Evolutionary conservation across 2,888 invertebrate genomes (phyloP).

Genomic region (Spisula subtruncata): DNA sequence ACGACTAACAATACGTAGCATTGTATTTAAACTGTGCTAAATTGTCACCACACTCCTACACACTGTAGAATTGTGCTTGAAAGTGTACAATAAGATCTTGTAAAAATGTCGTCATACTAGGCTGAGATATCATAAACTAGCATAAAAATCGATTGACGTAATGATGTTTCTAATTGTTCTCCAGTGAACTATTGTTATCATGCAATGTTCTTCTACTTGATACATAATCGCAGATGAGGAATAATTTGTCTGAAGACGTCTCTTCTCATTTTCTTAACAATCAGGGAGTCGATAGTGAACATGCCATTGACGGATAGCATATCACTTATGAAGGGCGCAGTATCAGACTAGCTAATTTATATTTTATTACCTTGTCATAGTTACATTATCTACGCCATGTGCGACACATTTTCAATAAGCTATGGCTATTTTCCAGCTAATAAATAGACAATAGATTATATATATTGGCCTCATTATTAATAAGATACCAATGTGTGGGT

Average conservation of each 20-base stretch:
- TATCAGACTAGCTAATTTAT: background rate
- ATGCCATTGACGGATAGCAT: background rate
- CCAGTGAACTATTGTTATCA: background rate
- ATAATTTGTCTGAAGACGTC: slow-evolving; percentile 7
- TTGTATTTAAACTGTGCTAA: too few species aligned
- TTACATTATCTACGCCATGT: background rate
- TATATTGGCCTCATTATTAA: too few species aligned
- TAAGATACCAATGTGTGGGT: background rate
- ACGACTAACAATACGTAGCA: too few species aligned
- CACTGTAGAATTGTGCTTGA: too few species aligned
- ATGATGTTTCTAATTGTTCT: slow-evolving; percentile 21
- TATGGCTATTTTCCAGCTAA: background rate
- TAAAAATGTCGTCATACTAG: background rate
- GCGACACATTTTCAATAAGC: background rate
- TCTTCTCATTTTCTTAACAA: background rate
- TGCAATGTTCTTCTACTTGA: background rate
- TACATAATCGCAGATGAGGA: slow-evolving; percentile 20
- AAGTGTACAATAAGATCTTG: too few species aligned
- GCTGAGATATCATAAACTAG: background rate
- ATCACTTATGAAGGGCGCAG: background rate
- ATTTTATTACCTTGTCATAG: slow-evolving; percentile 1
- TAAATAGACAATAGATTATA: background rate
- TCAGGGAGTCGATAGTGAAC: background rate
- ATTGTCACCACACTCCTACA: too few species aligned
- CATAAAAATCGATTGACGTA: background rate